Conservation (phyloP, 2,113 vertebrate genomes). For the Naja naja region DNA sequence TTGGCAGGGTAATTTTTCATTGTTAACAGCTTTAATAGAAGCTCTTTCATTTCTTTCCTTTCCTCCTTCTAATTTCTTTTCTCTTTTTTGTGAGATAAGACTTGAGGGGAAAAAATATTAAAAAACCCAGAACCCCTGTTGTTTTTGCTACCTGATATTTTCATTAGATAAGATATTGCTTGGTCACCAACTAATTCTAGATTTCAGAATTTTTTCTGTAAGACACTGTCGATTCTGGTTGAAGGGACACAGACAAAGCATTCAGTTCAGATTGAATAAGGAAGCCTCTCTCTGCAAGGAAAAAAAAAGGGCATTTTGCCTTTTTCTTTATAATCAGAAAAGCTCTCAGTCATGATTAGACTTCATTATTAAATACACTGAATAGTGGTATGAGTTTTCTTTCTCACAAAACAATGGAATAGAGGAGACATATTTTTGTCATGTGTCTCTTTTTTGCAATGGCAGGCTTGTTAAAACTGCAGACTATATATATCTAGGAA, state of each 20-base stretch:
- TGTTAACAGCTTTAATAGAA: not conserved
- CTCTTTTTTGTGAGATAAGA: not conserved
- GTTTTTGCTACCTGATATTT: not conserved
- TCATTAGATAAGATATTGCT: not conserved
- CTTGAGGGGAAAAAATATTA: not conserved
- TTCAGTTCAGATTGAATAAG: not conserved
- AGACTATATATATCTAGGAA: not conserved
- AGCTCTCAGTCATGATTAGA: not conserved
- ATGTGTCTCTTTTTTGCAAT: not conserved
- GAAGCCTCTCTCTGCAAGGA: not conserved
- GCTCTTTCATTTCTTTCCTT: not conserved
- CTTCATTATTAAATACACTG: not conserved
- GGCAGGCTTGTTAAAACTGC: not conserved
- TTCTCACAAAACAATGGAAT: not conserved
- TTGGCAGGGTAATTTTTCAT: not conserved
- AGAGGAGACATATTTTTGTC: not conserved
- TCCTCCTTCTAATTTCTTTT: not conserved
- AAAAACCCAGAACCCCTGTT: not conserved
- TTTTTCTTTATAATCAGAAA: not conserved
- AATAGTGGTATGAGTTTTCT: not conserved
- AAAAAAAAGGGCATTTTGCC: not conserved
- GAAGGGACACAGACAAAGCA: not conserved
- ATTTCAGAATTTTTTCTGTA: not conserved
- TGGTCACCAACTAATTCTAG: not conserved
- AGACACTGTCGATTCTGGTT: not conserved